Conservation (phyloP, 2,888 invertebrate genomes). For the Leptinotarsa rubiginosa region DNA sequence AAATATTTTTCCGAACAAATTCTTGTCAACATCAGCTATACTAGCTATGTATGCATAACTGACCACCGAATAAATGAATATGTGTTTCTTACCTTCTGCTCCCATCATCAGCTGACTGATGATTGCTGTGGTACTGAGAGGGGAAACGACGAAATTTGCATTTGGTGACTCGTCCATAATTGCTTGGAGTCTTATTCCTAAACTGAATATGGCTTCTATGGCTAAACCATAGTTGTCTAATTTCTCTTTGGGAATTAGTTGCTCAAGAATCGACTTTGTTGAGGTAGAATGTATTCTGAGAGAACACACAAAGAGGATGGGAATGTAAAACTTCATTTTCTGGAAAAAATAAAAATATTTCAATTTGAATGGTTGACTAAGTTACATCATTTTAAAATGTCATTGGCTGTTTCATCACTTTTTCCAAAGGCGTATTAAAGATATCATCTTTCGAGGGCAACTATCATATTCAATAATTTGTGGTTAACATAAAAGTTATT, state of each 20-base stretch:
- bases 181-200: constrained; percentile 60
- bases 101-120: constrained; percentile 64
- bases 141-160: constrained; percentile 63
- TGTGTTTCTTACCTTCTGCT: constrained; percentile 53
- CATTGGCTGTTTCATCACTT: too few species aligned
- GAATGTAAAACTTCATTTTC: constrained; percentile 34
- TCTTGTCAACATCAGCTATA: too few species aligned
- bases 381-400: too few species aligned
- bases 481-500: too few species aligned
- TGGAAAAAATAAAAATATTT: constrained; percentile 24
- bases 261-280: neutral
- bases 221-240: constrained; percentile 48
- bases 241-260: constrained; percentile 28
- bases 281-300: neutral
- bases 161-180: constrained; percentile 53
- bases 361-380: neutral
- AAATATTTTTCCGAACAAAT: too few species aligned
- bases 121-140: constrained; percentile 62
- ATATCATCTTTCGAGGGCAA: too few species aligned
- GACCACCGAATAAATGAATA: too few species aligned
- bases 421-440: too few species aligned
- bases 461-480: too few species aligned
- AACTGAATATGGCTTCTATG: constrained; percentile 61
- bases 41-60: too few species aligned
- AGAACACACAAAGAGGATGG: constrained; percentile 21